These are phyloP conservation scores for Oryzias dopingdopingensis DNA, from an alignment of 2,797 vertebrate species.

Conservation along the genomic window DNA sequence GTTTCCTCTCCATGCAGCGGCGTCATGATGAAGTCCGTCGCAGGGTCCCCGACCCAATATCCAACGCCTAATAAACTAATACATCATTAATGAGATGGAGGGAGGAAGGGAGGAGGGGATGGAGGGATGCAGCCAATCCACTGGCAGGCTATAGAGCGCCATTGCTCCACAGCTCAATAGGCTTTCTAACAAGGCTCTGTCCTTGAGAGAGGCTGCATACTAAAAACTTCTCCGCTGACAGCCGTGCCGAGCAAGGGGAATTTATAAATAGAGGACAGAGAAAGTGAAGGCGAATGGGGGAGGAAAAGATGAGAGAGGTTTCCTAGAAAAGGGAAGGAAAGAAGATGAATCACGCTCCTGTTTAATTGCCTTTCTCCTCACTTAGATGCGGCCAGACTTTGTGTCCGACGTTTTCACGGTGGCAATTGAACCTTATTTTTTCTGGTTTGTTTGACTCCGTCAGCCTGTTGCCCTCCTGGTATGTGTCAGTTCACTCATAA, in stretches of 20 bases:
- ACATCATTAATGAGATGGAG: slow-evolving; percentile 75
- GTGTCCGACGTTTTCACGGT: slow-evolving; percentile 50
- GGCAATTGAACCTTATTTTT: slow-evolving; percentile 64
- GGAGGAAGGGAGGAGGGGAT: slow-evolving; percentile 38
- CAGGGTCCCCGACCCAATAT: slow-evolving; percentile 75
- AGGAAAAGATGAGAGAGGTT: slow-evolving; percentile 50
- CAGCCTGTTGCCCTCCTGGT: slow-evolving; percentile 10
- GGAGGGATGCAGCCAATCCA: slow-evolving; percentile 52
- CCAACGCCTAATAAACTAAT: slow-evolving; percentile 74
- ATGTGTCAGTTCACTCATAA: slow-evolving; percentile 23
- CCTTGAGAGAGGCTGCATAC: slow-evolving; percentile 85
- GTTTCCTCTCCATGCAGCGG: slow-evolving; percentile 61
- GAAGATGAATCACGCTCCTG: slow-evolving; percentile 57
- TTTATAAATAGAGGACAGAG: slow-evolving; percentile 80
- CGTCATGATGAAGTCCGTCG: slow-evolving; percentile 67
- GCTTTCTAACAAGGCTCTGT: slow-evolving; percentile 76
- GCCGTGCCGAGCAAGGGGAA: slow-evolving; percentile 75
- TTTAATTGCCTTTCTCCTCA: slow-evolving; percentile 63
- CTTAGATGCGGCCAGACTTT: slow-evolving; percentile 53
- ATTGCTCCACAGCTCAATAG: slow-evolving; percentile 75
- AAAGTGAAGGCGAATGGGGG: slow-evolving; percentile 21
- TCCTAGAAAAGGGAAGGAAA: slow-evolving; percentile 45
- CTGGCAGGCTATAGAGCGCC: slow-evolving; percentile 51
- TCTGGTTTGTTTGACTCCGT: slow-evolving; percentile 51
- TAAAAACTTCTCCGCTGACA: slow-evolving; percentile 79